These are phyloP conservation scores for Malurus alboscapulatus DNA, from an alignment of 2,113 vertebrate species.

Conservation along the genomic window DNA sequence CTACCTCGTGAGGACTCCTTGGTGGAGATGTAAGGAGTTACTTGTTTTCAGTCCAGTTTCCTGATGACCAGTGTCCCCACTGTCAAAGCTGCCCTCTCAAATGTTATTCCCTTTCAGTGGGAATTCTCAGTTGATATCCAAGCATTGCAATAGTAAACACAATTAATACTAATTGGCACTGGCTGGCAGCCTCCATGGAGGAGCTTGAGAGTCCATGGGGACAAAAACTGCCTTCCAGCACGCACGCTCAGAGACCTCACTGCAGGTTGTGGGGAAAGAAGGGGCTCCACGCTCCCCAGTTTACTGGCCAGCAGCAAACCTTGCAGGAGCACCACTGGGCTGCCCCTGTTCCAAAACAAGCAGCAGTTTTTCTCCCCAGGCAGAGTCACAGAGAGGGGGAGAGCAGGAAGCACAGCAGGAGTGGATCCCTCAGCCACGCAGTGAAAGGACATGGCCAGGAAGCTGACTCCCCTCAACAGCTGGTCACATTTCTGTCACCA, in stretches of 20 bases:
- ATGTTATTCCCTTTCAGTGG: background rate
- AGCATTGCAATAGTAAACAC: fast-evolving
- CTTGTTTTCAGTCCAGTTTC: background rate
- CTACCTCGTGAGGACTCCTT: background rate
- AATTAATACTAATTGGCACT: background rate
- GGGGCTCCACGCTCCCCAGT: fast-evolving
- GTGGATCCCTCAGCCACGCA: background rate
- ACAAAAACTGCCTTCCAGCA: background rate
- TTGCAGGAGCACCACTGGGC: fast-evolving
- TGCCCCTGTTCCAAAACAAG: background rate
- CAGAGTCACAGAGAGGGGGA: background rate
- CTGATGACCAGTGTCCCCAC: background rate
- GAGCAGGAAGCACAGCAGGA: background rate
- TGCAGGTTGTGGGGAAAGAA: background rate
- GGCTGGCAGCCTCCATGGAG: background rate
- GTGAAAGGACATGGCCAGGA: background rate
- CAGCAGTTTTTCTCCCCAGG: background rate
- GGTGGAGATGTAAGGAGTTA: background rate
- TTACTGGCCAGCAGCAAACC: background rate
- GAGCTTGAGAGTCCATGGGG: background rate
- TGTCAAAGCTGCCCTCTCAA: background rate
- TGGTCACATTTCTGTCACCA: background rate
- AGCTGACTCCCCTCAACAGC: background rate
- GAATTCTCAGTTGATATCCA: background rate
- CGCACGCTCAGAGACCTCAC: background rate